Evolutionary conservation across 35 echinoderm and acorn worm genomes (phyloP), one percentile per base, ranked within the genome.

Genomic region (Apostichopus japonicus): DNA sequence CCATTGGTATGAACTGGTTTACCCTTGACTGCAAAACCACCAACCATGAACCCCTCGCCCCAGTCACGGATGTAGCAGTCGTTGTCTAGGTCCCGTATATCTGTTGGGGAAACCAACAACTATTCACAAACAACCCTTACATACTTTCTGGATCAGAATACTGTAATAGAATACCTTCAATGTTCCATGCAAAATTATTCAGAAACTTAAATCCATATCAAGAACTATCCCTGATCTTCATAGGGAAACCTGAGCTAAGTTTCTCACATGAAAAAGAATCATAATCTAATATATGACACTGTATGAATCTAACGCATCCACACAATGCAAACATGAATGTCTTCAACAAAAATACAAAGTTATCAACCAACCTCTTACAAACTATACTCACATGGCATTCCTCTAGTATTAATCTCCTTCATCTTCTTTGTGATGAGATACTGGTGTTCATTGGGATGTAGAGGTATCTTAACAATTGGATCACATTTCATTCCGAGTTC

Each of bases 381-480:
- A 14, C 21, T 23, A 88, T 27, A 94, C 96, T 90, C 90, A 98
- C 96, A 95, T 93, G 96, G 96, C 25, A 79, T 63, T 56, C 80
- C 93, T 8, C 62, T 54, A 11, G 91, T 59, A 10, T 92, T 52
- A 3, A 98, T 73, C 8, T 79, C 94, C 17, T 88, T 77, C 24
- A 95, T 16, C n/a, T 90, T 83, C 54, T 95, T 95, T 17, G 94
- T 98, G 13, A 95, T 90, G 33, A 98, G 79, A 79, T 98, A 98
- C 72, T 94, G 90, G 67, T 98, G 96, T 77, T 95, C 91, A 4
- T 79, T 92, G 8, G 87, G 23, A 71, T 98, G 92, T 62, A 98
- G 61, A 56, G 96, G 96, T 25, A 95, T 65, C 44, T 87, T 92
- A 27, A 98, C 96, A 6, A 56, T 23, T 4, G 96, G 96, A 16